These are phyloP conservation scores for Sphaerophoria taeniata DNA, from an alignment of 2,888 invertebrate genomes.

Conservation along the genomic window DNA sequence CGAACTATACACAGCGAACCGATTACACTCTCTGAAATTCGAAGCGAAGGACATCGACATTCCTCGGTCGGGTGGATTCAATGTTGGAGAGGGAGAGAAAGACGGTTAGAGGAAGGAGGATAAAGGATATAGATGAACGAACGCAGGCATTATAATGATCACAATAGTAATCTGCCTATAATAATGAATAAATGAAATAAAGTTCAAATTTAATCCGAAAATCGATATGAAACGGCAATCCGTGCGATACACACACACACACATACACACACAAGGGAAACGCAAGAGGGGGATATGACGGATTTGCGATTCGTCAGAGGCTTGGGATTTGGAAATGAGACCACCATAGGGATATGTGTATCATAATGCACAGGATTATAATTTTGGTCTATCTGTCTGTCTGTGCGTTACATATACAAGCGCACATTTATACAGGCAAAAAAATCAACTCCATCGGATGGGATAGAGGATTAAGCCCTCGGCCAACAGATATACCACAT, in stretches of 20 bases:
- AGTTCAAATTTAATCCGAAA: conserved; percentile 79
- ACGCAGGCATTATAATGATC: conserved; percentile 71
- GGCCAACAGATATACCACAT: conserved; percentile 35
- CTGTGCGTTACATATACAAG: neutral
- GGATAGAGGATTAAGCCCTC: conserved; percentile 50
- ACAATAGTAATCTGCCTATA: conserved; percentile 74
- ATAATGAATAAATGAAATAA: conserved; percentile 75
- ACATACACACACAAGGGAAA: neutral
- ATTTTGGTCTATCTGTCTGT: conserved; percentile 9
- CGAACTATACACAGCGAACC: conserved; percentile 13
- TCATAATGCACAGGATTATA: conserved; percentile 57
- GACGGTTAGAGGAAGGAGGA: neutral
- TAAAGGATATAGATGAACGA: conserved; percentile 60
- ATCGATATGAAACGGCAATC: conserved; percentile 76
- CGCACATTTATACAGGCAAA: neutral
- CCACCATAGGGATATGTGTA: neutral
- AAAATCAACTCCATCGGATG: neutral
- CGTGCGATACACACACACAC: conserved; percentile 43
- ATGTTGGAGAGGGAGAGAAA: too few relatives aligned
- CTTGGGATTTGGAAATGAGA: conserved; percentile 50
- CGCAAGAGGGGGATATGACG: neutral
- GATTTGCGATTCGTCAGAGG: conserved; percentile 12
- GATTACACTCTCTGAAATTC: conserved; percentile 14
- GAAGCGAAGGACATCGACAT: conserved; percentile 1
- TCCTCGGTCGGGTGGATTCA: neutral